Evolutionary conservation across 1,140 invertebrate genomes (phyloP).

Genomic region (Archegozetes longisetosus): DNA sequence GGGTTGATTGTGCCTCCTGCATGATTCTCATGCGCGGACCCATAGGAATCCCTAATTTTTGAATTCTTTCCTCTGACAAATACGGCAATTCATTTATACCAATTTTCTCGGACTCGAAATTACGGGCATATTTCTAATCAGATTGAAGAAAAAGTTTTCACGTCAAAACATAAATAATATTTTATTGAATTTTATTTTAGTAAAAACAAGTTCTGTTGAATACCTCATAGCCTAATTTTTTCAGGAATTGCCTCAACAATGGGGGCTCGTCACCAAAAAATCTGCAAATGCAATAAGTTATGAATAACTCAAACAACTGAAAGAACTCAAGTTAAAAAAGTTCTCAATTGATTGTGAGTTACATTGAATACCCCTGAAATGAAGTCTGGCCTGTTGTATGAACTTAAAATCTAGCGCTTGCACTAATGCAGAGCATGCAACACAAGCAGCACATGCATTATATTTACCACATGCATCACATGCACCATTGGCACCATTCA

Average conservation of each 20-base stretch:
- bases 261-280: conserved; percentile 88
- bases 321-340: too few species aligned
- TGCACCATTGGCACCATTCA: too few species aligned
- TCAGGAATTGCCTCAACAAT: conserved; percentile 67
- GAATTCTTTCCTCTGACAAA: conserved; percentile 68
- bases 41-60: conserved; percentile 73
- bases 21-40: conserved; percentile 72
- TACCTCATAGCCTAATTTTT: conserved; percentile 85
- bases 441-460: too few species aligned
- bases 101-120: conserved; percentile 72
- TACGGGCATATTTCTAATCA: conserved; percentile 62
- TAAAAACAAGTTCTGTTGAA: conserved; percentile 16
- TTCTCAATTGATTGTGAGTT: too few species aligned
- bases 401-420: too few species aligned
- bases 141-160: neutral
- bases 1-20: conserved; percentile 47
- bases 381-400: too few species aligned
- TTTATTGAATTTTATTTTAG: neutral
- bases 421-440: too few species aligned
- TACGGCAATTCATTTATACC: conserved; percentile 82
- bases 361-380: too few species aligned
- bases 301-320: too few species aligned
- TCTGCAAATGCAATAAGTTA: conserved; percentile 46
- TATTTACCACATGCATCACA: too few species aligned
- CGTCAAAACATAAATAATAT: conserved; percentile 12